Percentiles rank a stretch among this genome's conserved stretches.
Evolutionary conservation across 2,888 invertebrate species (phyloP).

Genomic region (Teleiodes luculella): DNA sequence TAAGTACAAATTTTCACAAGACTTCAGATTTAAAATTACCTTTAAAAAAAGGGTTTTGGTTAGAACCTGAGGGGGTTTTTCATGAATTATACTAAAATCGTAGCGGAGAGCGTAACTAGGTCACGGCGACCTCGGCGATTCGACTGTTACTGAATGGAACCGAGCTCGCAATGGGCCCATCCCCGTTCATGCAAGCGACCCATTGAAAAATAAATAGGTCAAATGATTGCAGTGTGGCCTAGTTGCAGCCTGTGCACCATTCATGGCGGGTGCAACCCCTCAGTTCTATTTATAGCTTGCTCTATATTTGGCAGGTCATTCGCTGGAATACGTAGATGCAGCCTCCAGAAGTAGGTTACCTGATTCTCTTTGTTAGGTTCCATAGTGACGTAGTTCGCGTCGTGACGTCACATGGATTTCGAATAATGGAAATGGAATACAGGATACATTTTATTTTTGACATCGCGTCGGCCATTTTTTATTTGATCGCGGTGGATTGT

Average conservation of each 20-base stretch:
- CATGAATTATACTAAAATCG: slow-evolving; percentile 17
- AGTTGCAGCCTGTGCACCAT: slow-evolving; percentile 66
- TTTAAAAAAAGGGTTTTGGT: neutral
- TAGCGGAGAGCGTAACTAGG: slow-evolving; percentile 51
- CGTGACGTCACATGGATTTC: slow-evolving; percentile 1
- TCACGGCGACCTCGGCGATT: slow-evolving; percentile 65
- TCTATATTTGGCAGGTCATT: slow-evolving; percentile 76
- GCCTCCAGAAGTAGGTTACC: slow-evolving; percentile 74
- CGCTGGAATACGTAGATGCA: slow-evolving; percentile 63
- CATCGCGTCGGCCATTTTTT: neutral
- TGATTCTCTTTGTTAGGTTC: slow-evolving; percentile 64
- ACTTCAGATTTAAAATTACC: neutral
- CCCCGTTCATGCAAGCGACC: slow-evolving; percentile 71
- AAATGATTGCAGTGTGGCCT: slow-evolving; percentile 73
- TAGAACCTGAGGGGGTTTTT: slow-evolving; percentile 18
- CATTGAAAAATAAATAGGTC: slow-evolving; percentile 78
- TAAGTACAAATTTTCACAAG: neutral
- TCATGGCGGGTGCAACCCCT: slow-evolving; percentile 57
- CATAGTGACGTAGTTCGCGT: slow-evolving; percentile 2
- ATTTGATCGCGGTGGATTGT: neutral
- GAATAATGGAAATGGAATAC: neutral
- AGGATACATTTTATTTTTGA: neutral
- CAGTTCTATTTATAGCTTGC: slow-evolving; percentile 66
- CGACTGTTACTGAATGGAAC: slow-evolving; percentile 71
- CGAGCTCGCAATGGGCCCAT: slow-evolving; percentile 60